Evolutionary conservation across 2,797 vertebrate genomes (phyloP), one percentile per base, ranked within the genome.

Genomic region (Lepidocolaptes lacrymiger): DNA sequence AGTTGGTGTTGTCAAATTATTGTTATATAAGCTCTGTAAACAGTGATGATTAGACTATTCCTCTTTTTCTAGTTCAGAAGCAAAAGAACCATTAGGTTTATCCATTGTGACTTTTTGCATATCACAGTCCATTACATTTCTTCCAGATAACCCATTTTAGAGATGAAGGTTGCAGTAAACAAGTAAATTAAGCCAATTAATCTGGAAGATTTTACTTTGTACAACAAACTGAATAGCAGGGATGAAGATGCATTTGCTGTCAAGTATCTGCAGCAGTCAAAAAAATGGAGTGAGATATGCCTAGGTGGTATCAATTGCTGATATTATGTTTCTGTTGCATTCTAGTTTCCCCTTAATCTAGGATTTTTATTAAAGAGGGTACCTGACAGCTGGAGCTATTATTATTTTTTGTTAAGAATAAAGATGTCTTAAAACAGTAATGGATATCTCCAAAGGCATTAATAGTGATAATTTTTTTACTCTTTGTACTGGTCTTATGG

Each of bases 141-240:
- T 59, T 74, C 44, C 6, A 1, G 37, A 51, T 49, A 26, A n/a
- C 37, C 54, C 12, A 44, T 77, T 22, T 91, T 78, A 48, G 13
- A 75, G 37, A 77, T 11, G 39, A 41, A 78, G 54, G 36, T 51
- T 66, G 64, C 22, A 64, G 54, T 81, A 83, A 89, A 51, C 54
- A 86, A 91, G 69, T 68, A 78, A 74, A 90, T 91, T 62, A 88
- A 86, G 8, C 27, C 43, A 84, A 62, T 86, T 84, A 84, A 77
- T 90, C 66, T 78, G 58, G 14, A 44, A 61, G 32, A 49, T 61
- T 67, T 48, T 76, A 51, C 62, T 91, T 87, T 76, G 44, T 61
- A 49, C 28, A 67, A 28, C 16, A 44, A 24, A 18, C n/a, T 41
- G 44, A 85, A 36, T 51, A 83, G 39, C 26, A 48, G n/a, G 27